These are phyloP conservation scores for Actinostola sp. DNA, from an alignment of 92 coral and sea anemone species.

Conservation along the genomic window DNA sequence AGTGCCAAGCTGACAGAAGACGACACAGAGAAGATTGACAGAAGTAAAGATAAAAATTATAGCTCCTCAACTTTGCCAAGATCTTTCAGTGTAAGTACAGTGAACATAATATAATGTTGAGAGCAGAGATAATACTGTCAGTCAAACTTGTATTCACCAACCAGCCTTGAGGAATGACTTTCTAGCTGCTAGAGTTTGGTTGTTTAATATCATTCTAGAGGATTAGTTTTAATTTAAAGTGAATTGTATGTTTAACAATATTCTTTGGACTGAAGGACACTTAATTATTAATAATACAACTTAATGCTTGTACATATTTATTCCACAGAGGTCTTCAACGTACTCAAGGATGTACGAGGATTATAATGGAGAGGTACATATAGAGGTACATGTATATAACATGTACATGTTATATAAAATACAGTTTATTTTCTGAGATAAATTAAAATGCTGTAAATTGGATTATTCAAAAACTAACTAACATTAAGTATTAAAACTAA, in stretches of 20 bases:
- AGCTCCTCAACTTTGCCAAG: conserved; percentile 70
- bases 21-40: conserved; percentile 37
- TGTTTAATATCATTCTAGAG: too few relatives aligned
- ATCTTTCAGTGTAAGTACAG: conserved; percentile 58
- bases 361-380: conserved; percentile 42
- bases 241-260: background rate
- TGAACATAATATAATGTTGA: background rate
- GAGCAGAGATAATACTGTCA: background rate
- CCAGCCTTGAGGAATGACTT: too few relatives aligned
- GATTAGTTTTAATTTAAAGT: too few relatives aligned
- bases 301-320: background rate
- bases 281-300: background rate
- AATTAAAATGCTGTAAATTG: too few relatives aligned
- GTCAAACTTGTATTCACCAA: too few relatives aligned
- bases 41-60: conserved; percentile 40
- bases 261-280: background rate
- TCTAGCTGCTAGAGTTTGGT: too few relatives aligned
- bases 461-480: too few relatives aligned
- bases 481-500: too few relatives aligned
- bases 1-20: conserved; percentile 64
- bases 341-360: conserved; percentile 47
- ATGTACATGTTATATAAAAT: background rate
- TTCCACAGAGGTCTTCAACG: conserved; percentile 45
- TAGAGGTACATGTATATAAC: too few relatives aligned
- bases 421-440: too few relatives aligned